Evolutionary conservation across 2,113 vertebrate species (phyloP), one percentile per base, ranked within the genome.

Genomic region (Halcyon malimbica): DNA sequence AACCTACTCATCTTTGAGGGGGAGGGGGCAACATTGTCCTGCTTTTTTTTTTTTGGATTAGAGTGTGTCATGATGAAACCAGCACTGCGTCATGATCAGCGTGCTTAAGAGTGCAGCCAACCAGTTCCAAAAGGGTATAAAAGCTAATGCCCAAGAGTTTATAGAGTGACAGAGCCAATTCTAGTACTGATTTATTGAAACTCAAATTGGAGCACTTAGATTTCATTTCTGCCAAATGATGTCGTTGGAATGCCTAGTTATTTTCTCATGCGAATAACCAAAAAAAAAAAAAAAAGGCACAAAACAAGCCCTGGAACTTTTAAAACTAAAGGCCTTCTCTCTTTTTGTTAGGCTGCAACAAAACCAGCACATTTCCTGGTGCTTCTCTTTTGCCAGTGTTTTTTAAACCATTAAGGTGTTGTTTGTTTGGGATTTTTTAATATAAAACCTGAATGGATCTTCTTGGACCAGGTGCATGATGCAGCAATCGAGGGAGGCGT

Each of bases 141-240:
- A 90, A 94, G 94, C 79, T 15, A 96, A 96, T 97, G 94, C 96
- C 97, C 96, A 75, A 89, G 95, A 96, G 96, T 95, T 97, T 96
- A 87, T 84, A 94, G 65, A 90, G 93, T 77, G 92, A 96, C 97
- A 82, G 94, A 94, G 97, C 97, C 97, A 97, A 62, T 78, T 96
- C 95, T 59, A 69, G 79, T 57, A 57, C 92, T 97, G 97, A 97
- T 97, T 97, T 97, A 97, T 97, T 85, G 93, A 87, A 80, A 91
- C 89, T 91, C 89, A 83, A 31, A 44, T 2, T 93, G 96, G 94
- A 97, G 87, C 89, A 6, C 96, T 96, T 87, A 48, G n/a, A 41
- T 83, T 64, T 90, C 86, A 80, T 90, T 41, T 70, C 95, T 97
- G 96, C 96, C 96, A 97, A 96, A 94, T 31, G 95, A 96, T 96